Conservation (phyloP, 2,888 invertebrate genomes). For the Macrophya alboannulata region DNA sequence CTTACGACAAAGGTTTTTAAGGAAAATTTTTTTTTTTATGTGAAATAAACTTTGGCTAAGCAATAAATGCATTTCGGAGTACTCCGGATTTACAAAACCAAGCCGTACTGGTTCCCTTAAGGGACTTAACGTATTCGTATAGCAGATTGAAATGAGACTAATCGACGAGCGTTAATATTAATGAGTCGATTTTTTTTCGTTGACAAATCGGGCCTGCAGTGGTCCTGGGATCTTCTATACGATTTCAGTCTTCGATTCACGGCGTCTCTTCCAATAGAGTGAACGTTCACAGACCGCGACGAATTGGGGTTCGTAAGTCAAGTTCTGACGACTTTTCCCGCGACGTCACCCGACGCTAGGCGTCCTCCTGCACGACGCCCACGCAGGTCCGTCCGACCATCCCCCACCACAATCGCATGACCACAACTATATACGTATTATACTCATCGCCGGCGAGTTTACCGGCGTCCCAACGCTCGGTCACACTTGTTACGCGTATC, state of each 20-base stretch:
- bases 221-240: background rate
- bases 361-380: slow-evolving; percentile 16
- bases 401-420: slow-evolving; percentile 22
- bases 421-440: slow-evolving; percentile 28
- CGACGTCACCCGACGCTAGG: slow-evolving; percentile 21
- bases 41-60: too few species aligned
- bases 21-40: too few species aligned
- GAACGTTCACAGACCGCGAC: background rate
- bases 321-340: slow-evolving; percentile 16
- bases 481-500: slow-evolving; percentile 49
- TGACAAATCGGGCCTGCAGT: background rate
- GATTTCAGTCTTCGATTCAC: background rate
- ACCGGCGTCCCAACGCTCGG: slow-evolving; percentile 48
- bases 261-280: slow-evolving; percentile 30
- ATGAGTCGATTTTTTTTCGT: background rate
- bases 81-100: too few species aligned
- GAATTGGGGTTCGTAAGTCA: slow-evolving; percentile 10
- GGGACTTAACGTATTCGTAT: background rate
- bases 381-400: slow-evolving; percentile 18
- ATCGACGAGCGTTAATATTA: background rate
- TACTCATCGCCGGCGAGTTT: background rate
- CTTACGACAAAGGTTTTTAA: too few species aligned
- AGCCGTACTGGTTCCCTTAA: too few species aligned
- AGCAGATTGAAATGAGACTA: background rate
- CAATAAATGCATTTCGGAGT: too few species aligned